These are phyloP conservation scores for Mamestra brassicae DNA, from an alignment of 2,888 invertebrate species.

Conservation along the genomic window DNA sequence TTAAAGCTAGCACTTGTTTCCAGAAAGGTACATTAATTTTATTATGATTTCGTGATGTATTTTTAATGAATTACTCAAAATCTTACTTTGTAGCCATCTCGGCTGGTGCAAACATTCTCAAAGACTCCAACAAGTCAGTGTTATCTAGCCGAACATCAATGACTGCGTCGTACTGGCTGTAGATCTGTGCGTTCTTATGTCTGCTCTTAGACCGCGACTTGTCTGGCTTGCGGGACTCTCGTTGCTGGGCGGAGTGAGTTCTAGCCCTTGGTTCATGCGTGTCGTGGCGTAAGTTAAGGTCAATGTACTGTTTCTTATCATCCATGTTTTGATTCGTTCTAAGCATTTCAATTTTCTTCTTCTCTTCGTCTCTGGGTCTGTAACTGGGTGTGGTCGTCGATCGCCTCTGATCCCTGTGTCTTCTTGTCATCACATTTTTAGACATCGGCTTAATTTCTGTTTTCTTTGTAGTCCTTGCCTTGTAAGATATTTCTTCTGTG, in stretches of 20 bases:
- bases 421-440: neutral
- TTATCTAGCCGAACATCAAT: conserved; percentile 28
- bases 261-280: neutral
- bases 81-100: conserved; percentile 17
- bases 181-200: neutral
- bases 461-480: neutral
- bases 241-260: neutral
- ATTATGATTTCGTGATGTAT: neutral
- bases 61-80: neutral
- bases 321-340: neutral
- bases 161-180: conserved; percentile 11
- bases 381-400: neutral
- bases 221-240: neutral
- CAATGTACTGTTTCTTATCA: neutral
- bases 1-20: neutral
- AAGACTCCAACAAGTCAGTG: conserved; percentile 24
- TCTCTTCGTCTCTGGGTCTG: neutral
- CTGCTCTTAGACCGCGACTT: neutral
- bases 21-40: neutral
- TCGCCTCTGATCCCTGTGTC: neutral
- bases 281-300: neutral
- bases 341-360: neutral
- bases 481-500: conserved; percentile 17
- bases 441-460: neutral
- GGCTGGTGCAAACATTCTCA: neutral